Base-by-base conservation (phyloP, 1,140 invertebrate genomes). In the Olivierus martensii region DNA sequence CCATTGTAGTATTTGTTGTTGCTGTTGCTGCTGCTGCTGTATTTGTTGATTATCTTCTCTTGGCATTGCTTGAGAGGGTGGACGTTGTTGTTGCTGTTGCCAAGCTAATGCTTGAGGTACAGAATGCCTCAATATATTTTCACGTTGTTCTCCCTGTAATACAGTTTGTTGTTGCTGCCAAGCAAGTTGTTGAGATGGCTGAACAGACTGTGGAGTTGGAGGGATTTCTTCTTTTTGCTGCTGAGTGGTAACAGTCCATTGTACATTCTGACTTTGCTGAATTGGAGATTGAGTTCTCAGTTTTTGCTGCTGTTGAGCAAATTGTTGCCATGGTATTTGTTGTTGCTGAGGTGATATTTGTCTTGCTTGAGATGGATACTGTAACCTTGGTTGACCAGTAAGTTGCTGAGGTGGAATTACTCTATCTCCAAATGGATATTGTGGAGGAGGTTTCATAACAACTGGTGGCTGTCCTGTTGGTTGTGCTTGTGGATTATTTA, bases 21-120 rank as follows among this genome's bases (percentile, higher is more conserved):
- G 71, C 34, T 68, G 67, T 28, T 63, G 58, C 45, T 67, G 67
- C 2, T 59, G 62, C 12, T 63, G 55, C 48, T 66, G 65, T 0
- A 61, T 43, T 22, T 43, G 41, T 9, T 22, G 41, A 43, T 46
- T 0, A 63, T 14, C 55, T 66, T 67, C 15, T 54, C 53, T 28
- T 43, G 17, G 17, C 28, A 28, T 28, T 28, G 28, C 28, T 28
- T 28, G 28, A 28, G 28, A 28, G 9, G 28, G 28, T 6, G 28
- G 28, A 6, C 28, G 28, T 28, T 28, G 28, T 9, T 28, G 28
- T 28, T 28, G 28, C n/a, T 43, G 41, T 44, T 51, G 49, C 5
- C 17, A 15, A 5, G 39, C 12, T 37, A 42, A 17, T 10, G 28
- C 10, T 17, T 35, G 41, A 10, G 39, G 28, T 18, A 11, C 38